A percentile compares a stretch with the other conserved stretches of the same genome.
These are phyloP conservation scores for Copsychus sechellarum DNA, from an alignment of 2,113 vertebrate genomes.

Conservation along the genomic window DNA sequence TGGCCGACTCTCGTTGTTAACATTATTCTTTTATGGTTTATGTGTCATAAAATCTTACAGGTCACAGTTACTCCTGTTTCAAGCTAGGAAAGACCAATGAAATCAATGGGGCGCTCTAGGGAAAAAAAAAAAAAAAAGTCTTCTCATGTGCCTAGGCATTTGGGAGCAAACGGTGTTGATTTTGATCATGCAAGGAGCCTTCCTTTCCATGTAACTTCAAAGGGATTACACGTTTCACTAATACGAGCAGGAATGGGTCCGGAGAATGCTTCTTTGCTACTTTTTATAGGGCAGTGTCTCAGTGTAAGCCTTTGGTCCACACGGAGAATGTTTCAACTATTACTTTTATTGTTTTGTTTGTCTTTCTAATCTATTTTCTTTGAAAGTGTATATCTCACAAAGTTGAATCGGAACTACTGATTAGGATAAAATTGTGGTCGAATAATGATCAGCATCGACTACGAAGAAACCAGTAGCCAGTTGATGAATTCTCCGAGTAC, in stretches of 20 bases:
- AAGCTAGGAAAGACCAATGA: background rate
- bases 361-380: background rate
- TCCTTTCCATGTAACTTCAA: background rate
- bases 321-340: background rate
- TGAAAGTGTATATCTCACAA: background rate
- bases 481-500: background rate
- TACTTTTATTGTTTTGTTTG: background rate
- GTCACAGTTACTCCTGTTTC: constrained; percentile 29
- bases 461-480: background rate
- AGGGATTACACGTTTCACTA: background rate
- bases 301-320: background rate
- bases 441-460: background rate
- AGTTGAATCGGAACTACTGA: background rate
- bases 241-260: background rate
- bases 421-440: background rate
- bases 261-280: background rate
- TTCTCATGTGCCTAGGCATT: background rate
- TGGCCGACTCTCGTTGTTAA: constrained; percentile 23
- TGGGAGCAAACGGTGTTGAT: background rate
- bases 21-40: constrained; percentile 41
- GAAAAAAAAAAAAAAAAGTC: background rate
- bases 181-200: background rate
- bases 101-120: background rate
- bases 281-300: background rate
- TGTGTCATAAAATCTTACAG: constrained; percentile 33